Percentiles rank a stretch among this genome's conserved stretches.
phyloP scores from a whole-genome alignment of 2,113 vertebrate genomes.

The Machaerirhynchus nigripectus region DNA sequence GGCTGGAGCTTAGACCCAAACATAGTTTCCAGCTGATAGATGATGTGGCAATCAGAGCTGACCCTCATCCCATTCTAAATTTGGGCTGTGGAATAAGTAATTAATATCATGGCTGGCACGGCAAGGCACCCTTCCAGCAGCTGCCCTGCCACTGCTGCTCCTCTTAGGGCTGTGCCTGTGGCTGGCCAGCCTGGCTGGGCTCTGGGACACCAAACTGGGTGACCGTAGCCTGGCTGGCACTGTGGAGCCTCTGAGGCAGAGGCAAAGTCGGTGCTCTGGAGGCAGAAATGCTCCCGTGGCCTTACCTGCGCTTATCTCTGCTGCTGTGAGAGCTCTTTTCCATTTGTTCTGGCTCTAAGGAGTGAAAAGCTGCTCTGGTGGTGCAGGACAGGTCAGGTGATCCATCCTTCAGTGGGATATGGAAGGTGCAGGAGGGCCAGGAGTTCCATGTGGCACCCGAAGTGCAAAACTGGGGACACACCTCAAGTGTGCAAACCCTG shows the following conservation, averaged over 20 bases:
- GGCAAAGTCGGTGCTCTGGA: background rate
- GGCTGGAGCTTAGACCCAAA: constrained; percentile 49
- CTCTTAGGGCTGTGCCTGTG: background rate
- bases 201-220: background rate
- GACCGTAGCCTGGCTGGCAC: background rate
- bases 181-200: background rate
- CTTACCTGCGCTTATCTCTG: background rate
- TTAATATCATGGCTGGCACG: constrained; percentile 29
- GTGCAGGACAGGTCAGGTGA: background rate
- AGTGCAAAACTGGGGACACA: background rate
- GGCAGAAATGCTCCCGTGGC: background rate
- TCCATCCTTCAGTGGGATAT: accelerated
- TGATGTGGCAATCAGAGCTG: constrained; percentile 50
- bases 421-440: background rate
- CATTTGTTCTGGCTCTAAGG: background rate
- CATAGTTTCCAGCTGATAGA: constrained; percentile 63
- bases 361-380: background rate
- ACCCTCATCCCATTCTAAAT: constrained; percentile 56
- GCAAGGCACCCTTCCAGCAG: constrained; percentile 22
- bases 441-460: background rate
- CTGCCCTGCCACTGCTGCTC: constrained; percentile 36
- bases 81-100: constrained; percentile 40
- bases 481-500: background rate
- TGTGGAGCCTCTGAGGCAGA: background rate
- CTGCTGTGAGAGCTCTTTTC: background rate